Base-by-base conservation (phyloP, 2,113 vertebrate genomes). In the Vulpes vulpes region DNA sequence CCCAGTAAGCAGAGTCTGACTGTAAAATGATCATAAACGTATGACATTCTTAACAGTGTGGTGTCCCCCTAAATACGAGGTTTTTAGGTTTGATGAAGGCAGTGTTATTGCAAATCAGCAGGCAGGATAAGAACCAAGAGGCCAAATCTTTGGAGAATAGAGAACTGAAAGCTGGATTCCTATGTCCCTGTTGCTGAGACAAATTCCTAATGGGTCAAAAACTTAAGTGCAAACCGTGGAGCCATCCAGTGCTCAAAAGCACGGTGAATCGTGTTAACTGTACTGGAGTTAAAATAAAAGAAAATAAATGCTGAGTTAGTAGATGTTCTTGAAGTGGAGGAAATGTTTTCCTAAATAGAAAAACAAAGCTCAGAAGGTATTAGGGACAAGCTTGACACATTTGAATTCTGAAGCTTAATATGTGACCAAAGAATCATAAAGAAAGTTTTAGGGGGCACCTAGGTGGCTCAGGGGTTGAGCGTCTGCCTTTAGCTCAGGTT, bases 51-150 rank as follows among this genome's bases (percentile, higher is more conserved):
- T 35, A 23, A 78, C 60, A 12, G 4, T 51, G 62, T 22, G 11
- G 11, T 5, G 7, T 43, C 43, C 59, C 74, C 11, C 14, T 7
- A 25, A 17, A 51, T n/a, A 27, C 0, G 1, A 60, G 38, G 49
- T 35, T 87, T 91, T 76, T 0, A 0, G 22, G 43, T 69, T 51
- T 19, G 43, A 64, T 5, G 53, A 78, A 91, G 60, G 17, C 53
- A 30, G 3, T 2, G 0, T 55, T 3, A 1, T 55, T 12, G 11
- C 4, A 4, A 69, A 20, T 55, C n/a, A 20, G 27, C 79, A 20
- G 51, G 51, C 15, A 30, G 53, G 76, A 38, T 16, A 30, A 65
- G 51, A 27, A 27, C 22, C 17, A 23, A 19, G 43, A 3, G 3
- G 51, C 19, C 65, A 76, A 49, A 62, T 3, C 3, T 76, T 60